Evolutionary conservation across 2,797 vertebrate genomes (phyloP), one percentile per base, ranked within the genome.

Genomic region (Eospalax fontanierii): DNA sequence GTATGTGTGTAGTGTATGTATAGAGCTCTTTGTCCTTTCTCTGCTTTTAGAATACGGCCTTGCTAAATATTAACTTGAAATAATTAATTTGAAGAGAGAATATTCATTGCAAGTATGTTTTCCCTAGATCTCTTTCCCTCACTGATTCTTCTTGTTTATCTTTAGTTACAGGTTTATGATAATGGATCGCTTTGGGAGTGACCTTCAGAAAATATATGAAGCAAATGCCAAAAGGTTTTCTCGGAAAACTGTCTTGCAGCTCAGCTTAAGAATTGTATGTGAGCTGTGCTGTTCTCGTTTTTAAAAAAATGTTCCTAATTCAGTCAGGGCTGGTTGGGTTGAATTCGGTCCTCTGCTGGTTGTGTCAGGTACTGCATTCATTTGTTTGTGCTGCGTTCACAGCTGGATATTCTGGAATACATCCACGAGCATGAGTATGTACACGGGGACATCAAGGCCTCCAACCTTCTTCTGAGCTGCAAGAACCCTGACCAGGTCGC

Each of bases 361-460:
- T 73, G 78, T 93, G n/a, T 43, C 28, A 46, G 90, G 98, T 97
- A 98, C 94, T 98, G 95, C 98, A 97, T 79, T 98, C 50, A 97
- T 57, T 88, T 80, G 2, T 46, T 95, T 98, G 0, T 95, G 2
- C 96, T 94, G 84, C 97, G 98, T 97, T 54, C 43, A 5, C 94
- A 99, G 99, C 98, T 99, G 97, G 99, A 99, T 96, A 98, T 98
- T 91, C 98, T 99, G 98, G 99, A 99, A 96, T 99, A 99, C 91
- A 96, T 99, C 97, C 99, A 99, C 2, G 99, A 99, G 18, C 99
- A 99, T 57, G 99, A 99, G 97, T 99, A 99, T 26, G 99, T 99
- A 28, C 99, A 99, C 1, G 99, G 99, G 24, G 99, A 99, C 95
- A 99, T 99, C 97, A 99, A 99, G 98, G 99, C 99, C 6, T 99